Evolutionary conservation across 2,888 invertebrate species (phyloP).

Genomic region (Dioctria linearis): DNA sequence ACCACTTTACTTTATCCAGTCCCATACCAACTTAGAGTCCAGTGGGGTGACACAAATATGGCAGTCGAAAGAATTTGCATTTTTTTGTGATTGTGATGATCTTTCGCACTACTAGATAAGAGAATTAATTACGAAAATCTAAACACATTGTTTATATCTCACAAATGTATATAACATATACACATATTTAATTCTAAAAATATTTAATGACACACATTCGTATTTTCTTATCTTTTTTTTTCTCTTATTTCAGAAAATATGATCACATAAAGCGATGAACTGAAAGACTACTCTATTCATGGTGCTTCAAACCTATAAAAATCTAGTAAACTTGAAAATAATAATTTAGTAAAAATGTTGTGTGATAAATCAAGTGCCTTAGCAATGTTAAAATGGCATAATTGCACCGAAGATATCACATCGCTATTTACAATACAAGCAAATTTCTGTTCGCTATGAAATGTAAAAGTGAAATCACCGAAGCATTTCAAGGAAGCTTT

Average conservation of each 20-base stretch:
- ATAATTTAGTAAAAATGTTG: background rate
- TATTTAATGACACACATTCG: no score
- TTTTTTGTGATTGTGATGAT: no score
- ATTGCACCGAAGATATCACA: conserved; percentile 17
- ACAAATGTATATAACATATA: no score
- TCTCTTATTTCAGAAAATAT: conserved; percentile 2
- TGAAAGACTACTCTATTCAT: no score
- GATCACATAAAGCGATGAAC: conserved; percentile 2
- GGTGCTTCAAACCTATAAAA: no score
- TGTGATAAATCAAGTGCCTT: conserved; percentile 17
- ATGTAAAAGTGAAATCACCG: background rate
- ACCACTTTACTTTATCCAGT: no score
- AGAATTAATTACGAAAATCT: no score
- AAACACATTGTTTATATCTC: no score
- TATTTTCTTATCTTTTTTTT: background rate
- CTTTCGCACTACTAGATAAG: no score
- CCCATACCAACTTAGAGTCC: no score
- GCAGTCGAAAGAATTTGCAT: background rate
- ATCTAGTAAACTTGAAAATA: no score
- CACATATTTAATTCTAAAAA: no score
- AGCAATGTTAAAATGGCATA: conserved; percentile 36
- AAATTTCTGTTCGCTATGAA: conserved; percentile 4
- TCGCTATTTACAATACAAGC: background rate
- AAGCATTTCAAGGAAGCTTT: background rate
- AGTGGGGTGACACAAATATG: background rate